Conservation (phyloP, 2,113 vertebrate species). For the Rafetus swinhoei region DNA sequence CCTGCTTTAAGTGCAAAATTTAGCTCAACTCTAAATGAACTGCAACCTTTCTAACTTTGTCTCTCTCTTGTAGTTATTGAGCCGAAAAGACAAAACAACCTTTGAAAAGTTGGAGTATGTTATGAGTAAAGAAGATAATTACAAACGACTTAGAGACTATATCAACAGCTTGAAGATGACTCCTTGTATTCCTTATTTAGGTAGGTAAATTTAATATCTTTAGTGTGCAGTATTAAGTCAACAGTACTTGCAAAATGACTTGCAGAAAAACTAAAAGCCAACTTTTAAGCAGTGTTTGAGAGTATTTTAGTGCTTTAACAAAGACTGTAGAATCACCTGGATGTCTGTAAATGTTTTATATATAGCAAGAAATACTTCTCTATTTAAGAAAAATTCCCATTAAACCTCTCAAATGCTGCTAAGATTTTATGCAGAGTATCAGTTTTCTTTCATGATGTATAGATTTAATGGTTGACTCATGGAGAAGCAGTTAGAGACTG, state of each 20-base stretch:
- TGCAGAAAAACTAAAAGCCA: not conserved
- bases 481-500: constrained; percentile 11
- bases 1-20: not conserved
- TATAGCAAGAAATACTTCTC: not conserved
- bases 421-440: constrained; percentile 36
- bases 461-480: not conserved
- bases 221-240: not conserved
- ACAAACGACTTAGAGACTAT: constrained; percentile 96
- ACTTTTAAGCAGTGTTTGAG: not conserved
- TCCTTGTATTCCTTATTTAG: constrained; percentile 97
- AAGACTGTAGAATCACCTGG: not conserved
- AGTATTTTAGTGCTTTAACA: not conserved
- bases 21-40: not conserved
- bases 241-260: not conserved
- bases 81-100: constrained; percentile 95
- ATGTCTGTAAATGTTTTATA: not conserved
- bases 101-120: constrained; percentile 98
- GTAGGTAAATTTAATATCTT: constrained; percentile 86
- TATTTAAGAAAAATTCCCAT: not conserved
- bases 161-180: constrained; percentile 99
- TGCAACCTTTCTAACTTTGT: not conserved
- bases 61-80: constrained; percentile 85
- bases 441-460: constrained; percentile 22
- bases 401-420: constrained; percentile 5
- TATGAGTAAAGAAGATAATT: constrained; percentile 99